Percentiles rank a stretch among this genome's conserved stretches.
phyloP scores from a whole-genome alignment of 2,113 vertebrate genomes.

The Myiopsitta monachus region DNA sequence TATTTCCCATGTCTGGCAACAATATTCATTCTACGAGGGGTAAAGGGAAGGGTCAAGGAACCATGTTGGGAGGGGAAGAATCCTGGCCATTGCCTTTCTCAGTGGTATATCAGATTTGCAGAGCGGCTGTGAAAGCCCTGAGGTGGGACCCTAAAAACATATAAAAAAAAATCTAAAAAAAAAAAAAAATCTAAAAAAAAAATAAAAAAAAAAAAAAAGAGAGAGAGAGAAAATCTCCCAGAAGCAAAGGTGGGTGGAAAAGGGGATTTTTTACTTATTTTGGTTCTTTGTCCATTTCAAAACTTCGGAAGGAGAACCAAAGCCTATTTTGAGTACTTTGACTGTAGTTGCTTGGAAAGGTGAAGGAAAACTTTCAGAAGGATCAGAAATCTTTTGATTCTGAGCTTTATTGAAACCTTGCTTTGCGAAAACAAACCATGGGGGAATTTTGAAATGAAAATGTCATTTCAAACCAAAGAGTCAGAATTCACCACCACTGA shows the following conservation, averaged over 20 bases:
- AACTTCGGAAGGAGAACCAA: constrained; percentile 17
- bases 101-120: neutral
- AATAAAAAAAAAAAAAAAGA: neutral
- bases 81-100: neutral
- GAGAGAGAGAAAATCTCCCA: neutral
- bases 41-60: neutral
- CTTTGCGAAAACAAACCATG: neutral
- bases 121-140: neutral
- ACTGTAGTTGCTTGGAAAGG: constrained; percentile 23
- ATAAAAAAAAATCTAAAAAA: neutral
- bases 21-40: neutral
- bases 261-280: neutral
- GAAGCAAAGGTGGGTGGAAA: neutral
- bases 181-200: too few species aligned
- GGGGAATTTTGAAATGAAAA: constrained; percentile 9
- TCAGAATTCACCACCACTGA: neutral
- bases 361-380: constrained; percentile 18
- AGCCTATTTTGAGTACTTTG: constrained; percentile 23
- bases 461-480: constrained; percentile 38
- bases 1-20: neutral
- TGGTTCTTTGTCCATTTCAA: constrained; percentile 27
- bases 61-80: neutral
- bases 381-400: neutral
- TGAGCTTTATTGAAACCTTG: constrained; percentile 9
- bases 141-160: neutral